phyloP scores from a whole-genome alignment of 2,888 invertebrate genomes.

The Scaptomyza caliginosa region DNA sequence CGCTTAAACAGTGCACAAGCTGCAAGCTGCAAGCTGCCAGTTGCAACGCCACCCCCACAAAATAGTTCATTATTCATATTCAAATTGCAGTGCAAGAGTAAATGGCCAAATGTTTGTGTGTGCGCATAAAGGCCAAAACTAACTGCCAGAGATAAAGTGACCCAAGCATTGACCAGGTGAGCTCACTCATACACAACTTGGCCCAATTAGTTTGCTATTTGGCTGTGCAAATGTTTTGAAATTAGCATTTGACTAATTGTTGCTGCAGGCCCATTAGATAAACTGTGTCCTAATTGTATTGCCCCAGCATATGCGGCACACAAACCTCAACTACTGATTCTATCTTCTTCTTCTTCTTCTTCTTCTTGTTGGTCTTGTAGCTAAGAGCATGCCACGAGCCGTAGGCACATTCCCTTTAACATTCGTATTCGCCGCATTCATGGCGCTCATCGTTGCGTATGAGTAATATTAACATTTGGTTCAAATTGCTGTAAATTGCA shows the following conservation, averaged over 20 bases:
- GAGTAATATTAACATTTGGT: conserved; percentile 60
- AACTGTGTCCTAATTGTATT: conserved; percentile 44
- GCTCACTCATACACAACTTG: background rate
- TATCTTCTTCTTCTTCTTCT: background rate
- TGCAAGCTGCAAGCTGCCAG: conserved; percentile 49
- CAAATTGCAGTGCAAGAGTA: conserved; percentile 25
- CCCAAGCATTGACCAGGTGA: conserved; percentile 22
- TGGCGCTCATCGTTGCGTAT: conserved; percentile 62
- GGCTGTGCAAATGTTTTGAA: conserved; percentile 28
- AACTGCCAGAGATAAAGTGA: conserved; percentile 7
- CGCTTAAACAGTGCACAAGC: conserved; percentile 71
- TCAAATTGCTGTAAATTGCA: conserved; percentile 62
- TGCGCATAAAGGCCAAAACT: background rate
- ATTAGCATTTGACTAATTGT: conserved; percentile 53
- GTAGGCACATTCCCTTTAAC: background rate
- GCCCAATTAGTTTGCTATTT: conserved; percentile 8
- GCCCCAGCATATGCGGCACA: background rate
- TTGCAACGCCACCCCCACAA: conserved; percentile 9
- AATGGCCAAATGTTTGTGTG: background rate
- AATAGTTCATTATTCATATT: conserved; percentile 22
- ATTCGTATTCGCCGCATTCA: conserved; percentile 23
- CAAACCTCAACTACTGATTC: no score
- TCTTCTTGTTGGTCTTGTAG: background rate
- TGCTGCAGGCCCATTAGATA: conserved; percentile 38
- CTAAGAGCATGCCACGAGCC: background rate